Percentiles rank a stretch among this genome's conserved stretches.
phyloP scores from a whole-genome alignment of 2,888 invertebrate species.

The Tinea semifulvella region DNA sequence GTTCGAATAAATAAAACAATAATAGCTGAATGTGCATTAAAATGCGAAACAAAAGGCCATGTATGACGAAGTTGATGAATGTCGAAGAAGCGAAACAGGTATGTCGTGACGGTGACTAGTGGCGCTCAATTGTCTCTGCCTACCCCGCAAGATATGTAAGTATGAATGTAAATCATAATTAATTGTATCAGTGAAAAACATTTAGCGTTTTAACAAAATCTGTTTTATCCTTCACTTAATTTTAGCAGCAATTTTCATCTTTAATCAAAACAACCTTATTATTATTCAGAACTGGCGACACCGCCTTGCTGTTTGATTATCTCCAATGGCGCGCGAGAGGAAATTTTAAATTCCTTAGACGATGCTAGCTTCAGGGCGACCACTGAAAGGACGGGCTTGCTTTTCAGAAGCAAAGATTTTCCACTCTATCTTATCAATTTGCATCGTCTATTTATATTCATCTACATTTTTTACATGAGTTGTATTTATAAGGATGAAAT shows the following conservation, averaged over 20 bases:
- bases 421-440: not conserved
- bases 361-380: conserved; percentile 18
- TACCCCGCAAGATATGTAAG: no score
- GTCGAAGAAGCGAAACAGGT: no score
- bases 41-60: no score
- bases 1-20: no score
- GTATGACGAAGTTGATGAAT: no score
- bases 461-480: not conserved
- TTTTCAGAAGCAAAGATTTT: conserved; percentile 21
- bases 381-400: not conserved
- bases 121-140: no score
- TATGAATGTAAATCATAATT: no score
- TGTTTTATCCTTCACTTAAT: conserved; percentile 11
- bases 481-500: no score
- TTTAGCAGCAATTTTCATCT: conserved; percentile 13
- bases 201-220: not conserved
- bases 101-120: no score
- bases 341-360: conserved; percentile 42
- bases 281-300: conserved; percentile 43
- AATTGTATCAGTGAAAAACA: no score
- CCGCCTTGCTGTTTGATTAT: conserved; percentile 46
- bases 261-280: conserved; percentile 27
- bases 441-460: not conserved
- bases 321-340: conserved; percentile 34
- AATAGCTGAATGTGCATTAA: no score